These are phyloP conservation scores for Meta bourneti DNA, from an alignment of 2,888 invertebrate species.

Conservation along the genomic window DNA sequence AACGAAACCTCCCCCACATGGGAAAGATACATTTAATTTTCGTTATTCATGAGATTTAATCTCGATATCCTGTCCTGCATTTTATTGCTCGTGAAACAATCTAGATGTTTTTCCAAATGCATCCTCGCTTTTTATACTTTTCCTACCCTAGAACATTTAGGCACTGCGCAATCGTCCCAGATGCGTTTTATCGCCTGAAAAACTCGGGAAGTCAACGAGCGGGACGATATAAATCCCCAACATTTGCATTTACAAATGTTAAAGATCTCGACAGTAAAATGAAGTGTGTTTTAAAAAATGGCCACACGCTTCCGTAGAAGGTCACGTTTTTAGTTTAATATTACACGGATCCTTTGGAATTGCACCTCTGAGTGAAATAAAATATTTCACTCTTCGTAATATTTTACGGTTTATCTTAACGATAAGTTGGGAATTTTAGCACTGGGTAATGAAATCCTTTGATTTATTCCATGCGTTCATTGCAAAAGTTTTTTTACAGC, in stretches of 20 bases:
- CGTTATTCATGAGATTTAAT: slow-evolving; percentile 8
- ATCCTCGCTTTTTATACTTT: not conserved
- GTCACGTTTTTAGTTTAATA: not conserved
- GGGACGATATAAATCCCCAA: slow-evolving; percentile 32
- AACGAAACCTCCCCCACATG: not conserved
- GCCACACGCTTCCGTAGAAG: slow-evolving; percentile 14
- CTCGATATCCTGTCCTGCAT: not conserved
- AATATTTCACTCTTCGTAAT: not conserved
- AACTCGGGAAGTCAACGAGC: slow-evolving; percentile 18
- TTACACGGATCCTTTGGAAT: slow-evolving; percentile 17
- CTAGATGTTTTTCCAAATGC: slow-evolving; percentile 16
- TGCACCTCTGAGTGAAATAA: slow-evolving; percentile 39
- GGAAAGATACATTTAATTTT: not conserved
- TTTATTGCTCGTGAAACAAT: slow-evolving; percentile 34
- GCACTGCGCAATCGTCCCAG: slow-evolving; percentile 1
- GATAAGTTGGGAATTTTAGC: not conserved
- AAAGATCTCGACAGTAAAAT: slow-evolving; percentile 24
- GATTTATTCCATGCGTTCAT: no score
- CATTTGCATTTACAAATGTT: slow-evolving; percentile 43
- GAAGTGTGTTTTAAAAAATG: slow-evolving; percentile 21
- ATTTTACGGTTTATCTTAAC: slow-evolving; percentile 16
- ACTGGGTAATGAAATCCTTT: not conserved
- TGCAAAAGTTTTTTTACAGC: no score
- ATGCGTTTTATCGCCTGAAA: slow-evolving; percentile 48
- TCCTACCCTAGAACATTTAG: not conserved